Evolutionary conservation across 2,888 invertebrate genomes (phyloP).

Genomic region (Drosophila limbata): DNA sequence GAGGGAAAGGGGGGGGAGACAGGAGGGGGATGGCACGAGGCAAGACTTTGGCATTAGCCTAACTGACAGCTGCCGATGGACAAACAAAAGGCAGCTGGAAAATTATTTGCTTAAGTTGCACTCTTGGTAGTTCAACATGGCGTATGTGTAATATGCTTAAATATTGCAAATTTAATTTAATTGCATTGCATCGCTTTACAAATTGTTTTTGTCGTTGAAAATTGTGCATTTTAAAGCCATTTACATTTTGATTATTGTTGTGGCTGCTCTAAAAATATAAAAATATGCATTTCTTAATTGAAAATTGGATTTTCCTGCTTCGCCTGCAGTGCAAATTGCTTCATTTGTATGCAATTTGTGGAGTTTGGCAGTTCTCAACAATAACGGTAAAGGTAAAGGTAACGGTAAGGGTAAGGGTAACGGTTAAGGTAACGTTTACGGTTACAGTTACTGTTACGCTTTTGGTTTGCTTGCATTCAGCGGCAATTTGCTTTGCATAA

Average conservation of each 20-base stretch:
- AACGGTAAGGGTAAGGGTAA: constrained; percentile 3
- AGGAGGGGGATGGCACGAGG: background rate
- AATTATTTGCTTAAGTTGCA: constrained; percentile 56
- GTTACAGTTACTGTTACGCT: no score
- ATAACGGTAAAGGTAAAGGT: background rate
- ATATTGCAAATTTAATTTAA: constrained; percentile 62
- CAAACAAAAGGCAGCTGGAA: constrained; percentile 44
- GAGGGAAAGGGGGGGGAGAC: background rate
- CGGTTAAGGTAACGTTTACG: background rate
- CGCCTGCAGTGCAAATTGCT: constrained; percentile 61
- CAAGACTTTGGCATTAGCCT: constrained; percentile 15
- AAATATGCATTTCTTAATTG: constrained; percentile 71
- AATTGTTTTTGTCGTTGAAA: background rate
- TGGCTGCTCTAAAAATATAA: constrained; percentile 49
- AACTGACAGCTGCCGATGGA: constrained; percentile 28
- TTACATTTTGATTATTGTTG: constrained; percentile 32
- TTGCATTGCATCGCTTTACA: constrained; percentile 32
- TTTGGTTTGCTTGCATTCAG: background rate
- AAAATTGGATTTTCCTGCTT: constrained; percentile 58
- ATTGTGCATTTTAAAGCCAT: constrained; percentile 7
- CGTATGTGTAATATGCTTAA: constrained; percentile 64
- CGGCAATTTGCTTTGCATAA: constrained; percentile 1
- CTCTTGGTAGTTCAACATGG: constrained; percentile 32
- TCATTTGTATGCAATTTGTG: constrained; percentile 73
- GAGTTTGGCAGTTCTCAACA: constrained; percentile 1